phyloP scores from a whole-genome alignment of 1,140 invertebrate species.

The Homarus americanus region DNA sequence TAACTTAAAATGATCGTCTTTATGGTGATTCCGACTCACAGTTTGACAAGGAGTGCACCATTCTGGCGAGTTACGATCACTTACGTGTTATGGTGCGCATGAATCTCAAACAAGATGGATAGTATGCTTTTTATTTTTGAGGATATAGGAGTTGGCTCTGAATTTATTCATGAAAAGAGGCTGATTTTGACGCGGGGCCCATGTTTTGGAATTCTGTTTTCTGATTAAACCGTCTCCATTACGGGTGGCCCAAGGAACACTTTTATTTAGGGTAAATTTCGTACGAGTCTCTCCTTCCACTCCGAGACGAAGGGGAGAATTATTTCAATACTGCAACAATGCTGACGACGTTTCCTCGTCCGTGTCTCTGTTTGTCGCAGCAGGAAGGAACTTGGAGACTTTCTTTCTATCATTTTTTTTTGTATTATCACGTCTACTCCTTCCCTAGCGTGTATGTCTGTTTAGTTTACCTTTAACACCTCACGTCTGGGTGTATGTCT shows the following conservation, averaged over 20 bases:
- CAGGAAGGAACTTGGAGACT: no score
- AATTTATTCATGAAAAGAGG: slow-evolving; percentile 70
- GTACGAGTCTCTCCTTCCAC: no score
- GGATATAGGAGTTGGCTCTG: slow-evolving; percentile 33
- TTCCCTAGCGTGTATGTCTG: no score
- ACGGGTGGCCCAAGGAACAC: neutral
- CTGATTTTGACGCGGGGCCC: slow-evolving; percentile 58
- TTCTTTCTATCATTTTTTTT: no score
- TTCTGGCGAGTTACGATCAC: slow-evolving; percentile 67
- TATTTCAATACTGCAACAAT: neutral
- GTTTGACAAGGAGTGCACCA: slow-evolving; percentile 69
- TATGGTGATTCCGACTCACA: slow-evolving; percentile 68
- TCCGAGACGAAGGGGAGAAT: no score
- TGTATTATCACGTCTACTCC: no score
- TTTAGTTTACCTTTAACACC: no score
- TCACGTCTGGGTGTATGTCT: no score
- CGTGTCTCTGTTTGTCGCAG: no score
- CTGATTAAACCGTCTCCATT: slow-evolving; percentile 67
- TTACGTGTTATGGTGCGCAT: slow-evolving; percentile 66
- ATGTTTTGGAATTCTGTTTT: slow-evolving; percentile 62
- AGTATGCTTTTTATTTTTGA: slow-evolving; percentile 63
- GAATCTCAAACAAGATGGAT: slow-evolving; percentile 71
- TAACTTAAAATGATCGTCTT: slow-evolving; percentile 69
- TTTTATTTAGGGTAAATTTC: neutral
- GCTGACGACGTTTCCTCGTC: no score